Conservation (phyloP, 2,797 vertebrate species). For the Chaetodon trifasciatus region DNA sequence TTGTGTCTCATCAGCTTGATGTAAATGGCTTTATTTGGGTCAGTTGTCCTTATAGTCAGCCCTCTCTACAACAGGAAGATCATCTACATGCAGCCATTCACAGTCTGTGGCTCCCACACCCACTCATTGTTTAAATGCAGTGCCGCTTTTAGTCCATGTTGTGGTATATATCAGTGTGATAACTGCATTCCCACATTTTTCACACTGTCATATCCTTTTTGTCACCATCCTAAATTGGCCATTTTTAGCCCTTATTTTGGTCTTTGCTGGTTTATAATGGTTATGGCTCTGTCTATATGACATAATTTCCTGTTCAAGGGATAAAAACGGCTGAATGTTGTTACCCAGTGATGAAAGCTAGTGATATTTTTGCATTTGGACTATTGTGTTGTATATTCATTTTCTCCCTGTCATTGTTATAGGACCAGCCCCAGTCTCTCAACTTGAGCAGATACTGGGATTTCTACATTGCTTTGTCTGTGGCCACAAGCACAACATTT, state of each 20-base stretch:
- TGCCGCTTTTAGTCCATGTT: slow-evolving; percentile 41
- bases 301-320: slow-evolving; percentile 35
- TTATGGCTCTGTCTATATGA: slow-evolving; percentile 30
- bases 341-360: slow-evolving; percentile 43
- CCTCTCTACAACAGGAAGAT: background rate
- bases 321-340: slow-evolving; percentile 23
- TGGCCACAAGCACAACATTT: background rate
- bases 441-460: background rate
- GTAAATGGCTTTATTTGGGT: background rate
- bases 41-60: slow-evolving; percentile 8
- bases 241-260: slow-evolving; percentile 47
- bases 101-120: slow-evolving; percentile 41
- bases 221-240: slow-evolving; percentile 21
- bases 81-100: slow-evolving; percentile 11
- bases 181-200: slow-evolving; percentile 47
- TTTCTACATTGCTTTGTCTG: background rate
- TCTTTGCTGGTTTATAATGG: slow-evolving; percentile 27
- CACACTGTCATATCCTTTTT: slow-evolving; percentile 36
- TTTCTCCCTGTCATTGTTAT: slow-evolving; percentile 31
- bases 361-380: slow-evolving; percentile 53
- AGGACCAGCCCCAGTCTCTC: background rate
- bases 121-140: slow-evolving; percentile 35
- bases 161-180: slow-evolving; percentile 20
- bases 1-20: background rate
- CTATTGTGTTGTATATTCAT: slow-evolving; percentile 24